Evolutionary conservation across 2,797 vertebrate genomes (phyloP), one percentile per base, ranked within the genome.

Genomic region (Falco peregrinus): DNA sequence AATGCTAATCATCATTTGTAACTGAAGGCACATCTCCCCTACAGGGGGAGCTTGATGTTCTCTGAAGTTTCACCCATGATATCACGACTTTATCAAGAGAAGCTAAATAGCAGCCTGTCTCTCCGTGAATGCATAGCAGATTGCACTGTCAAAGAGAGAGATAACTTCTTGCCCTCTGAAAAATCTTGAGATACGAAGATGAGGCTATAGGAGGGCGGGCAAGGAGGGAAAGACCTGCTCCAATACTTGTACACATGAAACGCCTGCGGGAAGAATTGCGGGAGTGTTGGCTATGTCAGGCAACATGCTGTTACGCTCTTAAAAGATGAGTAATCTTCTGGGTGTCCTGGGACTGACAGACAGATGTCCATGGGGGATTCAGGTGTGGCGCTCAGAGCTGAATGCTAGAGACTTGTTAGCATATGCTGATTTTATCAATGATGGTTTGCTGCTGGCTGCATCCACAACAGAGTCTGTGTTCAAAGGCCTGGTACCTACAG

Each of bases 41-140:
- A 3, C 21, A 31, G 88, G 16, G 29, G 29, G 20, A 89, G 59
- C 65, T 77, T 91, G 82, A 69, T 87, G 67, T 45, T 63, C 43
- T 87, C 20, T 37, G 39, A 79, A 90, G 48, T 68, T 95, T 90
- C 4, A 0, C 41, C 76, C 53, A 2, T 57, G 70, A 39, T 88
- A 77, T 63, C 84, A 24, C 35, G 73, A 51, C 67, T 95, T 96
- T 75, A 88, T 91, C 88, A 82, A 63, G 48, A 82, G 76, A 86
- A 87, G 63, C 51, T 85, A 68, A 93, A 74, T 16, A 79, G 37
- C 59, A 63, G 28, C 33, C 48, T 4, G 0, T 39, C 45, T 90
- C 59, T 76, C 87, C 3, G 4, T 57, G 29, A 80, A 24, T 10
- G 3, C 20, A 4, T 31, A 35, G 64, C 76, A 89, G 75, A 56